These are phyloP conservation scores for Pterostichus niger DNA, from an alignment of 2,888 invertebrate species.

Conservation along the genomic window DNA sequence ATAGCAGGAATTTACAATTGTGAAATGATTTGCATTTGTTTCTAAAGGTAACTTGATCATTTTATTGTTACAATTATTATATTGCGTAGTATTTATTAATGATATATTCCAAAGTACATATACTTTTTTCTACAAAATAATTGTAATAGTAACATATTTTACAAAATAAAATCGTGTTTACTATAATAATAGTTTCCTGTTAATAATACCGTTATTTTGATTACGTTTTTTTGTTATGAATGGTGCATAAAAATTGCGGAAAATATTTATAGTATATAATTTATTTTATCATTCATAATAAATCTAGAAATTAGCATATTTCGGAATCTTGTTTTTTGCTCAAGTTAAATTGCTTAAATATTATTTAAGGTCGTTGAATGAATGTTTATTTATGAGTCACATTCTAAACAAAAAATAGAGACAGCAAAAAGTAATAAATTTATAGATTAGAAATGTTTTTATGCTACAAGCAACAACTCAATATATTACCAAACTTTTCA, in stretches of 20 bases:
- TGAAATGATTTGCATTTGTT: slow-evolving; percentile 59
- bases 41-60: slow-evolving; percentile 43
- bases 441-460: slow-evolving; percentile 7
- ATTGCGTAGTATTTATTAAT: slow-evolving; percentile 22
- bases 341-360: not conserved
- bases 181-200: slow-evolving; percentile 5
- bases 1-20: slow-evolving; percentile 53
- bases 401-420: not conserved
- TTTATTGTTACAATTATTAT: slow-evolving; percentile 45
- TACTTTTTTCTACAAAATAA: not conserved
- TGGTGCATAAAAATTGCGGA: slow-evolving; percentile 31
- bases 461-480: not conserved
- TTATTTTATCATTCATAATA: slow-evolving; percentile 30
- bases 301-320: slow-evolving; percentile 33
- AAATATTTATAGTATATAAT: slow-evolving; percentile 28
- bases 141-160: not conserved
- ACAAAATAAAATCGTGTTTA: not conserved
- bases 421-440: slow-evolving; percentile 14
- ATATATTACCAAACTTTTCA: no score
- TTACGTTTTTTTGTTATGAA: slow-evolving; percentile 20
- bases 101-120: not conserved
- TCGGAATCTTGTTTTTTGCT: slow-evolving; percentile 23
- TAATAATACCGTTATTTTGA: slow-evolving; percentile 34
- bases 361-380: slow-evolving; percentile 35
- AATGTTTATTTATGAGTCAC: slow-evolving; percentile 19